Base-by-base conservation (phyloP, 2,113 vertebrate species). In the Amblyornis subalaris region DNA sequence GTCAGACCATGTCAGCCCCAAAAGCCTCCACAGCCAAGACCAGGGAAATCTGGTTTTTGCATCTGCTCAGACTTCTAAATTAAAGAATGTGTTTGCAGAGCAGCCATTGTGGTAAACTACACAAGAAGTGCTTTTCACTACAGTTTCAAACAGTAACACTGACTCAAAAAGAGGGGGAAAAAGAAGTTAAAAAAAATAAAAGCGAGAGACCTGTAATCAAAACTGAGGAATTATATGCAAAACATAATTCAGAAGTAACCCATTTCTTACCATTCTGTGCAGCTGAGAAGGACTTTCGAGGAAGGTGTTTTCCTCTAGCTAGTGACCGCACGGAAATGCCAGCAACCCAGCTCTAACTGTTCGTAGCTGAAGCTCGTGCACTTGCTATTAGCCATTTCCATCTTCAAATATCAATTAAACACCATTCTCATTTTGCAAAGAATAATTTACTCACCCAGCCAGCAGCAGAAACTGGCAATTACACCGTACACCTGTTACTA, bases 401-500 rank as follows among this genome's bases (percentile, higher is more conserved):
- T 73, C 89, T 89, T 65, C 79, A 92, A 76, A 61, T 85, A 95
- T 58, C 60, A 92, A 95, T 95, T 96, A 95, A 96, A 94, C 81
- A 79, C 29, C 47, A 36, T 73, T 94, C 74, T 74, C 76, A 82
- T 95, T 96, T 97, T 88, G 79, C 89, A 97, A 98, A 70, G 69
- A 96, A 71, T 76, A 88, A 94, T 76, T 90, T 29, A 65, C 83
- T 95, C 89, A 85, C 77, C 38, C 66, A 85, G 85, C 58, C 65
- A 94, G 70, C 71, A 72, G 92, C 78, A 87, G 83, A 96, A 93
- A 96, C 81, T 97, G 96, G 97, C 94, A 96, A 75, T 47, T 47
- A 50, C 67, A 62, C 71, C 74, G 19, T 97, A 97, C 95, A 97
- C 95, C 95, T 97, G 97, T 94, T 98, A 97, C 97, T 98, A 89